phyloP scores from a whole-genome alignment of 2,888 invertebrate species.

The Isotomurus palustris region DNA sequence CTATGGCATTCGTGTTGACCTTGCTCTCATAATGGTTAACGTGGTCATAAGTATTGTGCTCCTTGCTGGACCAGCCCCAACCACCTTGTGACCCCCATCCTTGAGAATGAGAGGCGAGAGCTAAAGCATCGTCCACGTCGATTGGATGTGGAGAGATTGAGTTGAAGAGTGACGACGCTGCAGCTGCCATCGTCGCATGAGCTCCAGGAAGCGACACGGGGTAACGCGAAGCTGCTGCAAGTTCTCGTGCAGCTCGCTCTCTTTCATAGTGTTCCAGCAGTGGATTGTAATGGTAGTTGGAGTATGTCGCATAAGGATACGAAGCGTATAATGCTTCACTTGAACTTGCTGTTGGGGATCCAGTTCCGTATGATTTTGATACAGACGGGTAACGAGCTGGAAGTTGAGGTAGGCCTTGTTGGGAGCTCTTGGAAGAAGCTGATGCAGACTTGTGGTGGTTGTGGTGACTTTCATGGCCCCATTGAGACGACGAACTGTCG shows the following conservation, averaged over 20 bases:
- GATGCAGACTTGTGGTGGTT: too few species aligned
- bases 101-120: slow-evolving; percentile 4
- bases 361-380: too few species aligned
- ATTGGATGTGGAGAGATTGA: slow-evolving; percentile 1
- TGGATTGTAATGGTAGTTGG: slow-evolving; percentile 16
- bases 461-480: too few species aligned
- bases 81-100: slow-evolving; percentile 9
- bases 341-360: too few species aligned
- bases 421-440: too few species aligned
- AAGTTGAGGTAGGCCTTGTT: too few species aligned
- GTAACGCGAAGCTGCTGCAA: too few species aligned
- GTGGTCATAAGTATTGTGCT: neutral
- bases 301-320: too few species aligned
- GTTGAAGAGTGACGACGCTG: neutral
- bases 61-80: slow-evolving; percentile 9
- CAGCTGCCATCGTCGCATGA: slow-evolving; percentile 7
- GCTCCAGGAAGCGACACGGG: neutral
- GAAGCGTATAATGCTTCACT: too few species aligned
- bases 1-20: slow-evolving; percentile 36
- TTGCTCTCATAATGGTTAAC: neutral
- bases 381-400: too few species aligned
- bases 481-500: too few species aligned
- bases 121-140: slow-evolving; percentile 9
- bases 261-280: slow-evolving; percentile 25
- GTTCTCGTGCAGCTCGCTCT: slow-evolving; percentile 6